Conservation (phyloP, 2,113 vertebrate genomes). For the Spea bombifrons region DNA sequence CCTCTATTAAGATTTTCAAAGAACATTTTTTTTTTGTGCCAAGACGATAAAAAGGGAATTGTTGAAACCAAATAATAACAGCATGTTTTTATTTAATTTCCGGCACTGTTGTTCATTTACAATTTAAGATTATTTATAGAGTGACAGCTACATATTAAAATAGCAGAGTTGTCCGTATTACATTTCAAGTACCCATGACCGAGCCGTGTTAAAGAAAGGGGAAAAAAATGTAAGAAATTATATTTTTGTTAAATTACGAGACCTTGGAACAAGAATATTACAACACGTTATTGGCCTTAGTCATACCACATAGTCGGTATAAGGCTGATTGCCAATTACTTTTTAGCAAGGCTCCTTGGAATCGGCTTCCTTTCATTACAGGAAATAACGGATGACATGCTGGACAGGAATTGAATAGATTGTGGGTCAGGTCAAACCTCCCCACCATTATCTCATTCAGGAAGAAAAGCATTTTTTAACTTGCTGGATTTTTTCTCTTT, state of each 20-base stretch:
- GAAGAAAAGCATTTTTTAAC: neutral
- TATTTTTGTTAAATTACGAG: too few species aligned
- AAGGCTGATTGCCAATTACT: neutral
- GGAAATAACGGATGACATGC: neutral
- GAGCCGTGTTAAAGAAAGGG: too few species aligned
- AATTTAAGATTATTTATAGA: neutral
- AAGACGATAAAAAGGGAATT: neutral
- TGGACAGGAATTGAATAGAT: neutral
- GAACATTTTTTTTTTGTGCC: conserved; percentile 24
- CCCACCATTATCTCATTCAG: neutral
- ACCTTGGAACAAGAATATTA: neutral
- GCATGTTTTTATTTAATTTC: conserved; percentile 23
- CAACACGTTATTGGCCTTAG: neutral
- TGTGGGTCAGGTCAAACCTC: conserved; percentile 1
- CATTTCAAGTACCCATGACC: too few species aligned
- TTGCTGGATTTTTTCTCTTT: neutral
- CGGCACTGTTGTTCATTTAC: conserved; percentile 20
- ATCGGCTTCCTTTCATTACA: neutral
- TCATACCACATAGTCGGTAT: neutral
- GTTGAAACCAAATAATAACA: neutral
- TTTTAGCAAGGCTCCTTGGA: neutral
- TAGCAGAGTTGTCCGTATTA: neutral
- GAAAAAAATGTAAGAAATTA: too few species aligned
- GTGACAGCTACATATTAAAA: neutral
- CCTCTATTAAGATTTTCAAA: conserved; percentile 11